Conservation (phyloP, 2,113 vertebrate species). For the Callocephalon fimbriatum region DNA sequence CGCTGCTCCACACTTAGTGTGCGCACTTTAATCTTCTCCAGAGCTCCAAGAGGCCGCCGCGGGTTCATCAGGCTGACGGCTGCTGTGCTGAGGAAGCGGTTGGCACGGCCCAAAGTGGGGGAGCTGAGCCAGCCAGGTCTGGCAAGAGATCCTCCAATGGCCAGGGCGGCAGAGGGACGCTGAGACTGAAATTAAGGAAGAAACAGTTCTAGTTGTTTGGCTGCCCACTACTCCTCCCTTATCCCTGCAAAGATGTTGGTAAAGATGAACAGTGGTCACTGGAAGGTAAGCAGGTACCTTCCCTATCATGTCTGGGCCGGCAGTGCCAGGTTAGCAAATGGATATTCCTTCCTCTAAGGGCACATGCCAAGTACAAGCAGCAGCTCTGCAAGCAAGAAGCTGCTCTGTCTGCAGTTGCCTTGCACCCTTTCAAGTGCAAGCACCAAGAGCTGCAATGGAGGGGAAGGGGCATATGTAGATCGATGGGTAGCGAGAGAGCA, state of each 20-base stretch:
- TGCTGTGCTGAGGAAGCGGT: constrained; percentile 94
- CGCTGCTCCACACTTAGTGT: constrained; percentile 89
- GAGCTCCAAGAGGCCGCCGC: constrained; percentile 83
- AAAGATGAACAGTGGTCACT: background rate
- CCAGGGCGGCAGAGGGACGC: constrained; percentile 87
- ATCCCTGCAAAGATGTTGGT: background rate
- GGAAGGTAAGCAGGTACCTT: background rate
- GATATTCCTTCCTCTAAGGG: background rate
- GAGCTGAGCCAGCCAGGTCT: constrained; percentile 95
- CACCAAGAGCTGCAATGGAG: background rate
- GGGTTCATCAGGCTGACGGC: constrained; percentile 97
- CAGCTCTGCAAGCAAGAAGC: background rate
- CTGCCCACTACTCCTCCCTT: background rate
- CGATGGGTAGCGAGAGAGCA: background rate
- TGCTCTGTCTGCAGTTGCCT: background rate
- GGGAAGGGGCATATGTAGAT: background rate
- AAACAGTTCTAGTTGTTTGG: background rate
- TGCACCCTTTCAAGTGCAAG: background rate
- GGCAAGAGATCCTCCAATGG: constrained; percentile 88
- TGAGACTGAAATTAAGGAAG: constrained; percentile 62
- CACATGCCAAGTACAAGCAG: background rate
- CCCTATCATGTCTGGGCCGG: background rate
- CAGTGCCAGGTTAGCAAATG: background rate
- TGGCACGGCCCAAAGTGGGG: constrained; percentile 93
- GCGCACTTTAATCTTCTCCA: constrained; percentile 93